Conservation (phyloP, 2,797 vertebrate genomes). For the Pelobates cultripes region DNA sequence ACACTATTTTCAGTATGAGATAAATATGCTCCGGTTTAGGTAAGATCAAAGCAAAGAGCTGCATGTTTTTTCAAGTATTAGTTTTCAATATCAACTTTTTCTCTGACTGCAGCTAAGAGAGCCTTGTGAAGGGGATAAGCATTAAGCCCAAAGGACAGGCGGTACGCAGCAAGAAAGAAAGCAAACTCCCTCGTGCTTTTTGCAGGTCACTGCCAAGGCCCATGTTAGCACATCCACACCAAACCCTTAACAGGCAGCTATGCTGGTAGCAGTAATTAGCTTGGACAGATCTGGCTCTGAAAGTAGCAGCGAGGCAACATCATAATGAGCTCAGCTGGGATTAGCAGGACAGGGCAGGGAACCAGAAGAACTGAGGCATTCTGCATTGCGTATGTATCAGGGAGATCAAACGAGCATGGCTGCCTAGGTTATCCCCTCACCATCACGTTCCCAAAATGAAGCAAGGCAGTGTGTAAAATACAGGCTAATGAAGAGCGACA, state of each 20-base stretch:
- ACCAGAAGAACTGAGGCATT: constrained; percentile 89
- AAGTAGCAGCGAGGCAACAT: constrained; percentile 98
- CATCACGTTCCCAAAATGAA: constrained; percentile 86
- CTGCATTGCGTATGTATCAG: constrained; percentile 83
- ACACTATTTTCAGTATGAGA: constrained; percentile 73
- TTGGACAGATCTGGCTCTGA: constrained; percentile 97
- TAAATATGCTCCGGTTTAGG: constrained; percentile 76
- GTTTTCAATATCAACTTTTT: constrained; percentile 87
- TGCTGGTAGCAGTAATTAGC: constrained; percentile 99
- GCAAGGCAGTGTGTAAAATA: constrained; percentile 84
- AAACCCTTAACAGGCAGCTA: constrained; percentile 96
- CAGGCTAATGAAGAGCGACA: constrained; percentile 86
- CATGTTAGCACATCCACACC: constrained; percentile 81
- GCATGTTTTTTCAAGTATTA: constrained; percentile 79
- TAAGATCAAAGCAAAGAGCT: constrained; percentile 81
- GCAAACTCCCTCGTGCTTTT: constrained; percentile 85
- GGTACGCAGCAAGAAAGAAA: constrained; percentile 82
- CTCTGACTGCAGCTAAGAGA: constrained; percentile 83
- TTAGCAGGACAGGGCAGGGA: constrained; percentile 99
- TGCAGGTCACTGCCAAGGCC: constrained; percentile 92
- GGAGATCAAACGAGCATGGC: constrained; percentile 90
- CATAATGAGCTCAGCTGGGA: constrained; percentile 99
- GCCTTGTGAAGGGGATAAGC: constrained; percentile 89
- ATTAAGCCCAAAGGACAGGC: constrained; percentile 88
- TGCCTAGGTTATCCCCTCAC: constrained; percentile 85